phyloP scores from a whole-genome alignment of 2,888 invertebrate genomes.

The Rotaria macrura region DNA sequence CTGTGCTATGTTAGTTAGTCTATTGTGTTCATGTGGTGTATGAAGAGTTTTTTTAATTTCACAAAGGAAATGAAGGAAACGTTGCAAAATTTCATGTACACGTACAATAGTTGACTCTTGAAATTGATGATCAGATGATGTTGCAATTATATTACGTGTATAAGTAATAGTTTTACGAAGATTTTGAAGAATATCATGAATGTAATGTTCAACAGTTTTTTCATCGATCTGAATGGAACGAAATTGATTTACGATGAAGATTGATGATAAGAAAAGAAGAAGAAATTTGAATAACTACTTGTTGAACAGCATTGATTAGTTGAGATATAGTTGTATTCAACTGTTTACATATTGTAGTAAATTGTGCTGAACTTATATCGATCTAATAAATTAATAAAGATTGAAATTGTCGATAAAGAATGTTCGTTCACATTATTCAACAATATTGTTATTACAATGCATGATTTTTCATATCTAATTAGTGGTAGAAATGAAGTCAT shows the following conservation, averaged over 20 bases:
- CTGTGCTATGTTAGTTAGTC: constrained; percentile 47
- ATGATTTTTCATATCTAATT: too few relatives aligned
- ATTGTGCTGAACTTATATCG: background rate
- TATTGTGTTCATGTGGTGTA: constrained; percentile 59
- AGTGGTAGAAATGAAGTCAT: too few relatives aligned
- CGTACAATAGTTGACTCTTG: constrained; percentile 52
- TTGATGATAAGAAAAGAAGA: too few relatives aligned
- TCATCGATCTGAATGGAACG: constrained; percentile 57
- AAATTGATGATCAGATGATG: constrained; percentile 48
- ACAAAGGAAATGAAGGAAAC: constrained; percentile 66
- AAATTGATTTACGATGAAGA: too few relatives aligned
- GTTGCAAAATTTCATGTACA: constrained; percentile 68
- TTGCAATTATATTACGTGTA: constrained; percentile 62
- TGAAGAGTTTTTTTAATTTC: constrained; percentile 68
- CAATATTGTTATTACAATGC: too few relatives aligned
- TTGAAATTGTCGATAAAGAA: too few relatives aligned
- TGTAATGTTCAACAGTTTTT: constrained; percentile 68
- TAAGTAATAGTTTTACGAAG: constrained; percentile 64
- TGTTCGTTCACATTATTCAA: too few relatives aligned
- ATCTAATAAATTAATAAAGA: background rate
- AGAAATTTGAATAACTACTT: constrained; percentile 50
- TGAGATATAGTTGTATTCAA: constrained; percentile 58
- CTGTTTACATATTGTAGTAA: background rate
- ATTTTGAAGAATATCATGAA: constrained; percentile 67
- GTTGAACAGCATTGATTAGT: constrained; percentile 71